Evolutionary conservation across 1,140 invertebrate genomes (phyloP).

Genomic region (Tribolium madens): DNA sequence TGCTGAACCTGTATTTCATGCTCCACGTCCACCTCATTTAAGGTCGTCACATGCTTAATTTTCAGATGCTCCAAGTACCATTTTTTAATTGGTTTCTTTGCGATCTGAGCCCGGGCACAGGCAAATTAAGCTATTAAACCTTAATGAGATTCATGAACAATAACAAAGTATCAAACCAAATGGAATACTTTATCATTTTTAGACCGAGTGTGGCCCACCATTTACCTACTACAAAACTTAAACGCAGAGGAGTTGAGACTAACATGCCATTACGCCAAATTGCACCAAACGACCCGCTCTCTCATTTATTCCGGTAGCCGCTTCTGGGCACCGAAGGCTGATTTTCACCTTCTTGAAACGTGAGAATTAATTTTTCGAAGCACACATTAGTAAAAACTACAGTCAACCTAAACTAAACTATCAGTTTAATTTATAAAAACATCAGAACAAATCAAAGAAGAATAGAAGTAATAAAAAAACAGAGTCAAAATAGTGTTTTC

Average conservation of each 20-base stretch:
- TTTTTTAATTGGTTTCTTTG: constrained; percentile 49
- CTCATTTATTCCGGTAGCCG: not conserved
- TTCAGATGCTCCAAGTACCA: constrained; percentile 45
- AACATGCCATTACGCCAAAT: not conserved
- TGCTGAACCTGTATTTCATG: constrained; percentile 59
- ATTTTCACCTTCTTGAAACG: too few relatives aligned
- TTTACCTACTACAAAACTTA: too few relatives aligned
- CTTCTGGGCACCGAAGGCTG: not conserved
- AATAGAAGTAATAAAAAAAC: too few relatives aligned
- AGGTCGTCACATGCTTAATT: constrained; percentile 54
- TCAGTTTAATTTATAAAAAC: too few relatives aligned
- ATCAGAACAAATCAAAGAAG: too few relatives aligned
- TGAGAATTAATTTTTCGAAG: too few relatives aligned
- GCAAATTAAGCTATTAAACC: constrained; percentile 36
- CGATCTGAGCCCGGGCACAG: not conserved
- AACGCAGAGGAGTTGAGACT: not conserved
- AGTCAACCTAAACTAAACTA: too few relatives aligned
- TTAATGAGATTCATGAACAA: constrained; percentile 26
- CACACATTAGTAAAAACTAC: too few relatives aligned
- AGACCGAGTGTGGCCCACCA: not conserved
- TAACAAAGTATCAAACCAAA: not conserved
- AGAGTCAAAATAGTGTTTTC: too few relatives aligned
- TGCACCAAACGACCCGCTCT: not conserved
- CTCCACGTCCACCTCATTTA: constrained; percentile 57
- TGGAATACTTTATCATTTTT: constrained; percentile 8